Base-by-base conservation (phyloP, 2,888 invertebrate genomes). In the Catocala sponsa region DNA sequence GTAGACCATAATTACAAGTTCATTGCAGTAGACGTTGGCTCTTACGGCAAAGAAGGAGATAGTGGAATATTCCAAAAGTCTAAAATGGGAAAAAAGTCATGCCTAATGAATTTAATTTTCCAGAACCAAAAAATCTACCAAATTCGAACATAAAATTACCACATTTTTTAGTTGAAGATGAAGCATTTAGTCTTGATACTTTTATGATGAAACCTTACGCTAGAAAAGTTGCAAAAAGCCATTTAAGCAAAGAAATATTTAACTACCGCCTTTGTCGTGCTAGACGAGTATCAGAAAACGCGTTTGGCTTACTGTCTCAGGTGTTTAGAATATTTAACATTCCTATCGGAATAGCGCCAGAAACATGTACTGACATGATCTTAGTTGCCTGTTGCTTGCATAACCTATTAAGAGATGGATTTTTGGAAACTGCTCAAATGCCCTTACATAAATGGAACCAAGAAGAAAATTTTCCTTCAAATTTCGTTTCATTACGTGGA, bases 1-100 rank as follows among this genome's bases (percentile, higher is more conserved):
- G 78, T 80, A 12, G 77, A 82, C 63, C 68, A 70, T 58, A 65
- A 76, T 55, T 78, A 74, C 59, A 72, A 73, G 59, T 78, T 78
- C 59, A 56, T 72, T 56, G 64, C 51, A 38, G 63, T 74, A 48
- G 74, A 79, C 57, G 68, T 79, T 25, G 68, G 68, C 49, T 55
- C 65, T 60, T 69, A 70, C 11, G 68, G 64, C 56, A 68, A 61
- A 62, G 60, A 67, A 59, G 51, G 51, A 33, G 63, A 71, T 54
- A 65, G 53, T 64, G 55, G 62, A 44, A 68, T 68, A 57, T 65
- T 67, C 59, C 55, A 61, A 63, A 67, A 70, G 55, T 68, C 63
- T 44, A 54, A 55, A 56, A 63, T 68, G 55, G 62, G 58, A 46
- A 66, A 38, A 38, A 38, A 38, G 2, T 35, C 35, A 38, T 38